Evolutionary conservation across 2,113 vertebrate species (phyloP).

Genomic region (Nansenia antarctica): DNA sequence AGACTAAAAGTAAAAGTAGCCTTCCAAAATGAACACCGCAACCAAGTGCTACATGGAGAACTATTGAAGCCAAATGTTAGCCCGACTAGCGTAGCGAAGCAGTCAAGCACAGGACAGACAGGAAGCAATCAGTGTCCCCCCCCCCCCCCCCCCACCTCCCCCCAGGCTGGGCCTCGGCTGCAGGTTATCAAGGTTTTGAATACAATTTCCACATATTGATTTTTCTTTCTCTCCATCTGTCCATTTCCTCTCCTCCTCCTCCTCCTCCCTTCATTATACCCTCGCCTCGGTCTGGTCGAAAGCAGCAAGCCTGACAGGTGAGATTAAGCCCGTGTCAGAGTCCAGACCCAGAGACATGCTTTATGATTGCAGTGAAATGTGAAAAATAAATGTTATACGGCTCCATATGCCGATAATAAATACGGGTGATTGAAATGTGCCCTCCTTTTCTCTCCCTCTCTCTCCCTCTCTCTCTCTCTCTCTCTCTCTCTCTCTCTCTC

Average conservation of each 20-base stretch:
- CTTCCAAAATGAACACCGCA: no score
- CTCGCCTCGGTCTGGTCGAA: slow-evolving; percentile 60
- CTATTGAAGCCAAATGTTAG: no score
- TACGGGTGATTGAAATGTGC: not conserved
- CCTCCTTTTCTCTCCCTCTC: not conserved
- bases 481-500: no score
- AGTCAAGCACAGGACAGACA: not conserved
- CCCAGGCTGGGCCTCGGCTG: slow-evolving; percentile 48
- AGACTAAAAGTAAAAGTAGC: no score
- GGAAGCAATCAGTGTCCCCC: not conserved
- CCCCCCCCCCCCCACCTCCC: slow-evolving; percentile 30
- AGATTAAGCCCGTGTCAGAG: slow-evolving; percentile 69
- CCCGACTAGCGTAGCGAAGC: no score
- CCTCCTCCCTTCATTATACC: slow-evolving; percentile 58
- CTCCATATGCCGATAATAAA: not conserved
- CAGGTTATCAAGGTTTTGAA: slow-evolving; percentile 68
- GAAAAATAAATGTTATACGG: no score
- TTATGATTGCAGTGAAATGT: no score
- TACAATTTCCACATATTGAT: slow-evolving; percentile 76
- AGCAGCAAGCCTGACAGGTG: slow-evolving; percentile 99
- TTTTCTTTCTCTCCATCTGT: slow-evolving; percentile 62
- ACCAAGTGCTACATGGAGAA: no score
- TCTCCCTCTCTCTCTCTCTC: not conserved
- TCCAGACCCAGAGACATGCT: no score
- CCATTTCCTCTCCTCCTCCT: slow-evolving; percentile 64